Evolutionary conservation across 2,888 invertebrate genomes (phyloP).

Genomic region (Meloe dianella): DNA sequence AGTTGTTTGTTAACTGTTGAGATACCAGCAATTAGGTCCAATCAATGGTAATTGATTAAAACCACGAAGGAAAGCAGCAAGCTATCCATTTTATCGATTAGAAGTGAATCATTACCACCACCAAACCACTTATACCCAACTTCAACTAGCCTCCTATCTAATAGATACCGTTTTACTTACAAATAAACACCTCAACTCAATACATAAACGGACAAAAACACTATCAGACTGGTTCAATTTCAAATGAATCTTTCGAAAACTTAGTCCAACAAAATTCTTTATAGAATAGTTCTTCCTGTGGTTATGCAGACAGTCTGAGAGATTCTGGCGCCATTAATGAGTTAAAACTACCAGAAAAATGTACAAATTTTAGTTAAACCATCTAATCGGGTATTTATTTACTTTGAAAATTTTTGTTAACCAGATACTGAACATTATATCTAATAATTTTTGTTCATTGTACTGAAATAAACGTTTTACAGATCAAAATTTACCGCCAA

Average conservation of each 20-base stretch:
- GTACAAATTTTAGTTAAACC: slow-evolving; percentile 23
- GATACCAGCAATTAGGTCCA: slow-evolving; percentile 57
- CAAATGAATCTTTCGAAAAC: background rate
- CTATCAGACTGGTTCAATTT: background rate
- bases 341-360: slow-evolving; percentile 31
- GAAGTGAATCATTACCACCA: slow-evolving; percentile 26
- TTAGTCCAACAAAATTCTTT: no score
- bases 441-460: slow-evolving; percentile 50
- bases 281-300: background rate
- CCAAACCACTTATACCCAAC: slow-evolving; percentile 39
- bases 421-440: slow-evolving; percentile 28
- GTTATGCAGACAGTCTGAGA: slow-evolving; percentile 15
- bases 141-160: slow-evolving; percentile 14
- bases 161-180: slow-evolving; percentile 26
- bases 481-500: slow-evolving; percentile 48
- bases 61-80: slow-evolving; percentile 52
- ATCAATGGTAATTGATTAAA: slow-evolving; percentile 59
- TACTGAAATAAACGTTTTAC: slow-evolving; percentile 52
- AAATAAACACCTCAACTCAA: slow-evolving; percentile 29
- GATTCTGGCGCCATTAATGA: slow-evolving; percentile 27
- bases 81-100: slow-evolving; percentile 53
- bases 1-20: slow-evolving; percentile 43
- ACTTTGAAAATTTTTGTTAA: slow-evolving; percentile 6
- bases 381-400: slow-evolving; percentile 11
- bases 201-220: background rate